A percentile compares a stretch with the other conserved stretches of the same genome.
Evolutionary conservation across 1,140 invertebrate genomes (phyloP).

Genomic region (Nautilus pompilius): DNA sequence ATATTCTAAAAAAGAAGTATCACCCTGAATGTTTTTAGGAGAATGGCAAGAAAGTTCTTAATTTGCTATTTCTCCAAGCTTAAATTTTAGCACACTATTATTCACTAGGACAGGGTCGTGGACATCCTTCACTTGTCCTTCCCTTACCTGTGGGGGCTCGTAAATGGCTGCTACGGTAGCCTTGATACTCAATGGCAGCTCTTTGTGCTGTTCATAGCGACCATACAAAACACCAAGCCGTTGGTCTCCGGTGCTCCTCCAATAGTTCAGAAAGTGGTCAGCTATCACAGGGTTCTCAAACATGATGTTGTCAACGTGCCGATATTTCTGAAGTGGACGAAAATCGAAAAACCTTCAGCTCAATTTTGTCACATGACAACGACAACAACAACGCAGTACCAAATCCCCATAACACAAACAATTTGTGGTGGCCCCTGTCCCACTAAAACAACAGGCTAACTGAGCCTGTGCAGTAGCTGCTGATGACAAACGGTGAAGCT

Average conservation of each 20-base stretch:
- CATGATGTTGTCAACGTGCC: constrained; percentile 96
- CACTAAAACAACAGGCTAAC: no score
- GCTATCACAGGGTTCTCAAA: constrained; percentile 95
- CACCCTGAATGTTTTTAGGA: no score
- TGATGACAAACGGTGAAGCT: no score
- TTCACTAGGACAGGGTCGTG: no score
- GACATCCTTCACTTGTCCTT: no score
- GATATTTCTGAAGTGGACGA: constrained; percentile 68
- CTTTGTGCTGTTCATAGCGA: constrained; percentile 83
- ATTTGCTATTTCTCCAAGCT: background rate
- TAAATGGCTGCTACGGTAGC: constrained; percentile 94
- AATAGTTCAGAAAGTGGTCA: constrained; percentile 94
- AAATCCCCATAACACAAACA: no score
- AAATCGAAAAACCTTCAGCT: background rate
- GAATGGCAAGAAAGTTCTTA: background rate
- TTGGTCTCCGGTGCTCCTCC: constrained; percentile 91
- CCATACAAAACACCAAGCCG: constrained; percentile 92
- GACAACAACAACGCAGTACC: background rate
- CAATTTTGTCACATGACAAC: background rate
- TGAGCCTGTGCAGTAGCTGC: no score
- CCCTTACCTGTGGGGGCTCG: constrained; percentile 88
- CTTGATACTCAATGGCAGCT: constrained; percentile 92
- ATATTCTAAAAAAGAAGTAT: no score
- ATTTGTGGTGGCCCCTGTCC: no score
- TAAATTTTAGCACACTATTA: no score